phyloP scores from a whole-genome alignment of 2,797 vertebrate genomes.

The Falco naumanni region DNA sequence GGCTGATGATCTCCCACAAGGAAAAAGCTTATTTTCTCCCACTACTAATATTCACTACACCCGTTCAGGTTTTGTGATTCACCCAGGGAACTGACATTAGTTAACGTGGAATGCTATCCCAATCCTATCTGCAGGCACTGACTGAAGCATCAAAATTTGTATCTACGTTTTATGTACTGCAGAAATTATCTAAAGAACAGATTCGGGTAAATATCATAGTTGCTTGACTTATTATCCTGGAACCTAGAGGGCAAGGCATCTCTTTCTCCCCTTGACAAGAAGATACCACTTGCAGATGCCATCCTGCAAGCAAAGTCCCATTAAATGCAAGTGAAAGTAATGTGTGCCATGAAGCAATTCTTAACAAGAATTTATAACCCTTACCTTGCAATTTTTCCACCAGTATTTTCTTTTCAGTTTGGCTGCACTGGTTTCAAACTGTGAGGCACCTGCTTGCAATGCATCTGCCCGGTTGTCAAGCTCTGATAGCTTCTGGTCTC shows the following conservation, averaged over 20 bases:
- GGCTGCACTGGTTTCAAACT: slow-evolving; percentile 79
- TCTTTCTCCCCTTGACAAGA: not conserved
- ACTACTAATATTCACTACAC: not conserved
- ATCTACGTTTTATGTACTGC: not conserved
- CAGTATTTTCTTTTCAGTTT: slow-evolving; percentile 81
- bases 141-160: not conserved
- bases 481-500: slow-evolving; percentile 77
- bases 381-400: slow-evolving; percentile 82
- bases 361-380: not conserved
- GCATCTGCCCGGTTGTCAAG: slow-evolving; percentile 78
- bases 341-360: not conserved
- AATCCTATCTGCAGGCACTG: not conserved
- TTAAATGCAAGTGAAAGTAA: not conserved
- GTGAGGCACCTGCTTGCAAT: slow-evolving; percentile 77
- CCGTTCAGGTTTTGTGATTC: not conserved
- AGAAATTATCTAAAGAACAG: not conserved
- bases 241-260: not conserved
- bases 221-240: not conserved
- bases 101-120: not conserved
- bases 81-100: not conserved
- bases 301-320: not conserved
- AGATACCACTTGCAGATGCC: not conserved
- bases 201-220: not conserved
- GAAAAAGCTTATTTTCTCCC: not conserved
- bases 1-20: not conserved